phyloP scores from a whole-genome alignment of 2,797 vertebrate genomes.

The Cyclopterus lumpus region DNA sequence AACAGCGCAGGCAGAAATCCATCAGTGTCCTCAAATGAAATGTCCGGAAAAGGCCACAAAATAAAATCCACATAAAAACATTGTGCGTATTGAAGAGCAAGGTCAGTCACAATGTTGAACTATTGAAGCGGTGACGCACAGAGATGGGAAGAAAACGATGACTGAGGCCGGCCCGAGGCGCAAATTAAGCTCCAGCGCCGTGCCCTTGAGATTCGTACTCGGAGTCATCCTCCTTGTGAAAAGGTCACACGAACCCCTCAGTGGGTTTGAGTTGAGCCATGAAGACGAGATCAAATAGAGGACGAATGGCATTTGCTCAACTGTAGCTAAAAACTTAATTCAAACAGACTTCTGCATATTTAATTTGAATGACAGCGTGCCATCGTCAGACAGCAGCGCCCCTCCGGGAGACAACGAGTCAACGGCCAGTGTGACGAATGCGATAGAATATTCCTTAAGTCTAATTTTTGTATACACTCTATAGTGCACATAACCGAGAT shows the following conservation, averaged over 20 bases:
- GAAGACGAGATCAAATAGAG: constrained; percentile 27
- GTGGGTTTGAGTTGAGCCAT: constrained; percentile 24
- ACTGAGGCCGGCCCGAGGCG: constrained; percentile 45
- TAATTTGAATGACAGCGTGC: constrained; percentile 14
- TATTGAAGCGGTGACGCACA: constrained; percentile 43
- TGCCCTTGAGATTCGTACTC: constrained; percentile 53
- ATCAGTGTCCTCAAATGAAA: background rate
- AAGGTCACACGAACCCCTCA: constrained; percentile 41
- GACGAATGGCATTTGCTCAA: constrained; percentile 4
- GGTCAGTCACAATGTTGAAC: constrained; percentile 57
- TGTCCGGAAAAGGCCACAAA: too few species aligned
- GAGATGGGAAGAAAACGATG: constrained; percentile 54
- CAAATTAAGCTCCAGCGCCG: constrained; percentile 38
- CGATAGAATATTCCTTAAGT: constrained; percentile 30
- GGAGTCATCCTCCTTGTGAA: constrained; percentile 43
- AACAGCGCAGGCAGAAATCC: background rate
- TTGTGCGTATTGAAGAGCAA: constrained; percentile 12
- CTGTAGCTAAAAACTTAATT: background rate
- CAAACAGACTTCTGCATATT: background rate
- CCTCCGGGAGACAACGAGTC: constrained; percentile 33
- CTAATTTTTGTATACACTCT: background rate
- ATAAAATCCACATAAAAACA: background rate
- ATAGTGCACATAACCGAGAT: too few species aligned
- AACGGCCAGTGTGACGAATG: constrained; percentile 27
- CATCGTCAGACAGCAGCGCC: constrained; percentile 16